Evolutionary conservation across 1,140 invertebrate species (phyloP), one percentile per base, ranked within the genome.

Genomic region (Drosophila tani): DNA sequence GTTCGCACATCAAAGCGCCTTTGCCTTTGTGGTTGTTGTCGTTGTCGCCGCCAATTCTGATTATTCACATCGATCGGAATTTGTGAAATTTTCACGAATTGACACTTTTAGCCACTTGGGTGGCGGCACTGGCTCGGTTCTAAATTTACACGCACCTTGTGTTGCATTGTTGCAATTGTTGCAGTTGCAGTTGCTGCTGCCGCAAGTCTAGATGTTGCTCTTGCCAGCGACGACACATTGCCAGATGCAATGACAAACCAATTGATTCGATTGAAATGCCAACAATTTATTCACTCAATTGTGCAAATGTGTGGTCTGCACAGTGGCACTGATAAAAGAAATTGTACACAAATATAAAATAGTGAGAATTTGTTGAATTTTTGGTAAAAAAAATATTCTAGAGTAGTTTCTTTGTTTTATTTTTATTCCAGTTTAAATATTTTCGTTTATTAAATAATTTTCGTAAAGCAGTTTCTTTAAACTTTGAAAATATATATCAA

Each of bases 11-110:
- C 85, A 88, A 90, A 84, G 81, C 69, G 58, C 50, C 46, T 63
- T 60, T 29, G 11, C 14, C 19, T 21, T 2, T 15, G 50, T n/a
- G n/a, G n/a, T 65, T 51, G 51, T 55, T 65, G 79, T 40, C 60
- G 63, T 70, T 83, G 81, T 68, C 68, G 76, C 75, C 78, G 84
- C 79, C 81, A 83, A 66, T 81, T 80, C 81, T 88, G 85, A 88
- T 88, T 90, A 88, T 88, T 88, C 85, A 90, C 85, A 90, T 91
- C 85, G 85, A 90, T 90, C 84, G 85, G 85, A 82, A 88, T 88
- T 88, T 81, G 84, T 73, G 81, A 88, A 90, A 90, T 90, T 90
- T 62, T 90, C 85, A 90, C 85, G 85, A 90, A 90, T 90, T 90
- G 85, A 84, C 85, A 90, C 85, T 90, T 70, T 67, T 69, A 71